These are phyloP conservation scores for Tribolium castaneum DNA, from an alignment of 1,140 invertebrate species.

Conservation along the genomic window DNA sequence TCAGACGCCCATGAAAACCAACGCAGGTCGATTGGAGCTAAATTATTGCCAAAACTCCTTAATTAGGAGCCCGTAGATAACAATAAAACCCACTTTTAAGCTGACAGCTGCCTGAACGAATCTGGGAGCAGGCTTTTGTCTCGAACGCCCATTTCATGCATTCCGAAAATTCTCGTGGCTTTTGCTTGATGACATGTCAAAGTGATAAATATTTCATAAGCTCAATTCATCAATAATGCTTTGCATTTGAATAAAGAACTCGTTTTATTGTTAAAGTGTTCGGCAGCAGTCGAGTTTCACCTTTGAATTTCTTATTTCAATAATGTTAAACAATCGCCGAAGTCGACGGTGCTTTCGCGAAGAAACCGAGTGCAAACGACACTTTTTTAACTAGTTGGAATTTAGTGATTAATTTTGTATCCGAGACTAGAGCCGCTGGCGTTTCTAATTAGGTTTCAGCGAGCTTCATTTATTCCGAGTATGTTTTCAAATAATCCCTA, in stretches of 20 bases:
- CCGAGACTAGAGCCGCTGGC: conserved; percentile 15
- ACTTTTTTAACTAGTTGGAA: conserved; percentile 27
- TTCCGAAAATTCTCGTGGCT: background rate
- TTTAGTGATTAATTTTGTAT: conserved; percentile 35
- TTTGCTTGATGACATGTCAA: background rate
- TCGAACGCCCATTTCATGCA: background rate
- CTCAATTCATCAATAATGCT: background rate
- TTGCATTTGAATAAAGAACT: background rate
- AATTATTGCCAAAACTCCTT: background rate
- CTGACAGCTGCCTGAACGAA: background rate
- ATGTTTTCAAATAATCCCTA: conserved; percentile 43
- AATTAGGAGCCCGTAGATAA: background rate
- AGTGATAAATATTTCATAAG: background rate
- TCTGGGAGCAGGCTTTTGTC: background rate
- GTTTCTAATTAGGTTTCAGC: conserved; percentile 42
- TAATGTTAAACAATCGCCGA: background rate
- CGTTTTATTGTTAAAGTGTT: background rate
- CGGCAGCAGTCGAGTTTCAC: background rate
- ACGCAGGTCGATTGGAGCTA: background rate
- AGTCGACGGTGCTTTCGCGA: background rate
- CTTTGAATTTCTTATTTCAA: background rate
- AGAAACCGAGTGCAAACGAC: conserved; percentile 19
- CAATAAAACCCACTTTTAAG: background rate
- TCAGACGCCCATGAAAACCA: background rate
- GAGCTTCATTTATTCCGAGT: conserved; percentile 40